Evolutionary conservation across 2,797 vertebrate species (phyloP).

Genomic region (Pteropus rufus): DNA sequence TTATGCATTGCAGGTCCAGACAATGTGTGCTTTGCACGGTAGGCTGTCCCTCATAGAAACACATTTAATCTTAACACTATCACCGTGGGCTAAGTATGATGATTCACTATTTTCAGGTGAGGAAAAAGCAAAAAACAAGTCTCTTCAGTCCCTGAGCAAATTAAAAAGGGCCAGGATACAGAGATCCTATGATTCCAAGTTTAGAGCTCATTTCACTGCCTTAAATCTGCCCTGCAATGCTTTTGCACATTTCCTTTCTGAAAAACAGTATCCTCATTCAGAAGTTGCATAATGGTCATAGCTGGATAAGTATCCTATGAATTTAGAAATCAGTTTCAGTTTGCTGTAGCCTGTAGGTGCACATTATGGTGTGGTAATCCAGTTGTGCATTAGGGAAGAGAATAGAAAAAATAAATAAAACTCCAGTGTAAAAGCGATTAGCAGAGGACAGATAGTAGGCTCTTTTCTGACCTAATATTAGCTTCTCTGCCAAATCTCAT

Average conservation of each 20-base stretch:
- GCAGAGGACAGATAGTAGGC: neutral
- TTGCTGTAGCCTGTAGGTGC: neutral
- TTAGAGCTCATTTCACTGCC: neutral
- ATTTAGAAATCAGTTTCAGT: neutral
- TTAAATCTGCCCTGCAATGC: neutral
- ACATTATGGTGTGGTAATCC: neutral
- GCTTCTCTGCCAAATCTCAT: neutral
- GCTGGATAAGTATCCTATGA: neutral
- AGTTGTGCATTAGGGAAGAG: neutral
- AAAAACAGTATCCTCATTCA: neutral
- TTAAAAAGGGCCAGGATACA: neutral
- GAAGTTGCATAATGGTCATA: neutral
- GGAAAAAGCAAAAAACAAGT: neutral
- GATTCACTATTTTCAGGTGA: neutral
- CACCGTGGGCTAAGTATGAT: neutral
- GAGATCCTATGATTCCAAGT: neutral
- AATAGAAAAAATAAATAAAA: neutral
- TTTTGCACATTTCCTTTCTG: neutral
- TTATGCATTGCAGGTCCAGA: neutral
- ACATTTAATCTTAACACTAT: neutral
- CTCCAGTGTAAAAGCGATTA: neutral
- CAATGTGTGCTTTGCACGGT: rapidly evolving
- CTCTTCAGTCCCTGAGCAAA: neutral
- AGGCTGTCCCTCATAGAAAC: neutral
- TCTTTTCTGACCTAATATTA: neutral